phyloP scores from a whole-genome alignment of 2,797 vertebrate genomes.

The Catharus ustulatus region DNA sequence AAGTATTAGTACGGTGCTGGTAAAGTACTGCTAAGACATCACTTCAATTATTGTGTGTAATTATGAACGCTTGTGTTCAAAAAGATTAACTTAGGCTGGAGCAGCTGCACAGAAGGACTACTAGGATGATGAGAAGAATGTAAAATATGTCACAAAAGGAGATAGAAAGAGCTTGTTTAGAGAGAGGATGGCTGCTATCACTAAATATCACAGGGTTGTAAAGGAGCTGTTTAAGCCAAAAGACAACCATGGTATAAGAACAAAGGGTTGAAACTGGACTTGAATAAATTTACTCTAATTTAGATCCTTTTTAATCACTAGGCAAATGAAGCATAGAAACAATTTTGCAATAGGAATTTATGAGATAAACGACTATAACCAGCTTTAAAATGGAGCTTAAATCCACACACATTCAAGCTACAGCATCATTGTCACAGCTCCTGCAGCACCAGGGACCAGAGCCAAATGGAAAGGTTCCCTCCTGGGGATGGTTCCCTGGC shows the following conservation, averaged over 20 bases:
- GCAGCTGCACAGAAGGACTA: conserved; percentile 57
- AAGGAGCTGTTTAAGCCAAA: conserved; percentile 30
- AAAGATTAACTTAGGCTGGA: conserved; percentile 55
- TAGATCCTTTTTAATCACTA: conserved; percentile 38
- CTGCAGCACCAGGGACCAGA: neutral
- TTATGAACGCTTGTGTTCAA: conserved; percentile 49
- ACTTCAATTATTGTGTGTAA: conserved; percentile 36
- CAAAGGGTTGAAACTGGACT: conserved; percentile 27
- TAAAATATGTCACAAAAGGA: conserved; percentile 40
- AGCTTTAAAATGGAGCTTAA: conserved; percentile 32
- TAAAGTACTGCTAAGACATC: conserved; percentile 50
- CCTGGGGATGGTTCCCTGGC: neutral
- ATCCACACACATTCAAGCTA: neutral
- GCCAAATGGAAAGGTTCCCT: neutral
- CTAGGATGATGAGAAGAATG: conserved; percentile 38
- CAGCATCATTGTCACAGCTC: neutral
- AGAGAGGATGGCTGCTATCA: conserved; percentile 10
- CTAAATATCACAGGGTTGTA: neutral
- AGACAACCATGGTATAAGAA: neutral
- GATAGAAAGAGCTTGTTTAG: conserved; percentile 35
- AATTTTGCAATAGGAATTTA: conserved; percentile 34
- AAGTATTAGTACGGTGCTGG: neutral
- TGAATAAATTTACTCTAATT: conserved; percentile 32
- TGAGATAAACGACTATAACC: neutral
- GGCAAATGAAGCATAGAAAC: conserved; percentile 32